phyloP scores from a whole-genome alignment of 1,140 invertebrate species.

The Leucophenga varia region DNA sequence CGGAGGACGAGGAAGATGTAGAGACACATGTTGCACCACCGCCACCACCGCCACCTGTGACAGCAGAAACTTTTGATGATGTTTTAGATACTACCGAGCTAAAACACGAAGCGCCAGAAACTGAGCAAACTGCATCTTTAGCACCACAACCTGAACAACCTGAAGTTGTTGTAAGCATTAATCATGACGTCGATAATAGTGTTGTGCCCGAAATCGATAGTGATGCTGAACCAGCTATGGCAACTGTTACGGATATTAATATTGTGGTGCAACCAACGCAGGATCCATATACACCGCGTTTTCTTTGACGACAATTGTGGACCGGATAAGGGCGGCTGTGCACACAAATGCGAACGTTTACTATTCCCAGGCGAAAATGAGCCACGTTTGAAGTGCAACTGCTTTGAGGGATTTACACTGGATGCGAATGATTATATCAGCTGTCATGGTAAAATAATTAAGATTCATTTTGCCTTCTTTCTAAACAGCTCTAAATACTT shows the following conservation, averaged over 20 bases:
- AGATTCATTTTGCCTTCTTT: neutral
- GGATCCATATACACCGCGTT: conserved; percentile 37
- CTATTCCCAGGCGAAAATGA: conserved; percentile 43
- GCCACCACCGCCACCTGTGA: conserved; percentile 20
- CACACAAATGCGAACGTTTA: conserved; percentile 47
- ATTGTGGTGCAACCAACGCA: conserved; percentile 24
- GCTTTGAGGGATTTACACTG: conserved; percentile 41
- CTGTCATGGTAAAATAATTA: conserved; percentile 50
- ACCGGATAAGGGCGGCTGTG: conserved; percentile 44
- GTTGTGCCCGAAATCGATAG: neutral
- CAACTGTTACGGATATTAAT: conserved; percentile 15
- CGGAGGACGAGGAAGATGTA: neutral
- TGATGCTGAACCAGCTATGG: neutral
- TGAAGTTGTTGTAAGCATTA: neutral
- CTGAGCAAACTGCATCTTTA: neutral
- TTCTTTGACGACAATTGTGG: conserved; percentile 41
- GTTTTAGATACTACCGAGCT: conserved; percentile 7
- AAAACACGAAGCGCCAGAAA: neutral
- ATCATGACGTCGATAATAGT: neutral
- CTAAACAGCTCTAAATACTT: neutral
- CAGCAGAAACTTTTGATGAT: conserved; percentile 11
- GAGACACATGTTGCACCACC: conserved; percentile 12
- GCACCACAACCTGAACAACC: neutral
- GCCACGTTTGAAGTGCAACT: conserved; percentile 40
- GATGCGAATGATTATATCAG: conserved; percentile 35